Evolutionary conservation across 2,888 invertebrate species (phyloP).

Genomic region (Drosophila maculinotata): DNA sequence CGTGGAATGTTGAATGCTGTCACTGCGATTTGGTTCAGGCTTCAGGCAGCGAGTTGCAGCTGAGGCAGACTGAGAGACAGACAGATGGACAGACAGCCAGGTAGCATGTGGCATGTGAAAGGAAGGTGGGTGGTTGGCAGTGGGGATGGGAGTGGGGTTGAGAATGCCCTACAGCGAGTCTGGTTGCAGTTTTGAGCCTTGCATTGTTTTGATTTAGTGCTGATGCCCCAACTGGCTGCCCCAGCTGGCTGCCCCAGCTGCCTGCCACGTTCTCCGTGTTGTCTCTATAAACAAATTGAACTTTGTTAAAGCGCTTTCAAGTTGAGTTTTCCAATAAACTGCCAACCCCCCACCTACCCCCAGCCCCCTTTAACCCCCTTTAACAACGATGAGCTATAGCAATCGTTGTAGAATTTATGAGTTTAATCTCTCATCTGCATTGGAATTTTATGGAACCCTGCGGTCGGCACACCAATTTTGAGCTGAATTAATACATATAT

Average conservation of each 20-base stretch:
- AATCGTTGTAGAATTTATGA: constrained; percentile 22
- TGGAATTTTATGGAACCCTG: constrained; percentile 6
- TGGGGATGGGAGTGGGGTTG: neutral
- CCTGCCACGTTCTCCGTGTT: neutral
- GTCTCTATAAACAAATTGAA: constrained; percentile 21
- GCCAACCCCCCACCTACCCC: neutral
- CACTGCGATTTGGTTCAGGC: constrained; percentile 45
- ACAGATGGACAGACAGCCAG: constrained; percentile 18
- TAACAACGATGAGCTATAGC: neutral
- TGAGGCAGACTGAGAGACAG: neutral
- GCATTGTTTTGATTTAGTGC: constrained; percentile 44
- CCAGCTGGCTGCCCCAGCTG: too few relatives aligned
- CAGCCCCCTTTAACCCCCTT: neutral
- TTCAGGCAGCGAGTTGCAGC: constrained; percentile 20
- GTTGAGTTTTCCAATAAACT: neutral
- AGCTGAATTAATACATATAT: neutral
- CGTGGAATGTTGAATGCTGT: constrained; percentile 53
- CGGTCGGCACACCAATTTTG: constrained; percentile 4
- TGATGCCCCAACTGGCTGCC: constrained; percentile 1
- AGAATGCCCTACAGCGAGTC: too few relatives aligned
- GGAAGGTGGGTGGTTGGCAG: neutral
- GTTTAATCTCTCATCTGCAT: constrained; percentile 22
- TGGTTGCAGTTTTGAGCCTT: constrained; percentile 6
- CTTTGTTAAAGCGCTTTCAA: constrained; percentile 6
- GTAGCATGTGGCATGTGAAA: constrained; percentile 7